A percentile compares a stretch with the other conserved stretches of the same genome.
phyloP scores from a whole-genome alignment of 2,797 vertebrate species.

The Danio kyathit region DNA sequence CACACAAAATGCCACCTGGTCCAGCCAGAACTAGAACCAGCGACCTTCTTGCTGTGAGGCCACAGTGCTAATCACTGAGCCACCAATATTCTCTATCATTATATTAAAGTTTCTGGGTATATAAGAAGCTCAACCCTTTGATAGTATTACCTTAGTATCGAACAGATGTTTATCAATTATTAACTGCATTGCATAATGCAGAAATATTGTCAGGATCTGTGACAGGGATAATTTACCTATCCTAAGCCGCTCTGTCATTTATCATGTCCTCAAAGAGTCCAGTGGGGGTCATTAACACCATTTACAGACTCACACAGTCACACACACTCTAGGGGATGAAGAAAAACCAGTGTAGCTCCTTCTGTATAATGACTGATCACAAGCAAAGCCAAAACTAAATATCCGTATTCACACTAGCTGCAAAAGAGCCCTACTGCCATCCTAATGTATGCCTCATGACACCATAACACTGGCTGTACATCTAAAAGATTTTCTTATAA shows the following conservation, averaged over 20 bases:
- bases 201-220: neutral
- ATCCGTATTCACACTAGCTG: neutral
- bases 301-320: neutral
- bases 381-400: neutral
- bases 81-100: neutral
- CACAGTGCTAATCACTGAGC: too few species aligned
- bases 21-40: too few species aligned
- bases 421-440: too few species aligned
- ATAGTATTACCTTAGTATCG: neutral
- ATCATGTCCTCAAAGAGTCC: constrained; percentile 28
- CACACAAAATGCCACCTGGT: too few species aligned
- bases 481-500: too few species aligned
- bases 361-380: constrained; percentile 6
- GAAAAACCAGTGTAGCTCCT: constrained; percentile 5
- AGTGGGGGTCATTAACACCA: constrained; percentile 18
- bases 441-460: too few species aligned
- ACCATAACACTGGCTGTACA: too few species aligned
- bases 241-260: constrained; percentile 5
- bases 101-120: neutral
- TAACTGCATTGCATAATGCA: neutral
- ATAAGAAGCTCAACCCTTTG: neutral
- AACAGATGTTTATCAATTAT: neutral
- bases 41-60: too few species aligned
- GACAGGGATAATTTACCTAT: neutral
- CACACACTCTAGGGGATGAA: constrained; percentile 3